These are phyloP conservation scores for Oithona nana DNA, from an alignment of 2,888 invertebrate genomes.

Conservation along the genomic window DNA sequence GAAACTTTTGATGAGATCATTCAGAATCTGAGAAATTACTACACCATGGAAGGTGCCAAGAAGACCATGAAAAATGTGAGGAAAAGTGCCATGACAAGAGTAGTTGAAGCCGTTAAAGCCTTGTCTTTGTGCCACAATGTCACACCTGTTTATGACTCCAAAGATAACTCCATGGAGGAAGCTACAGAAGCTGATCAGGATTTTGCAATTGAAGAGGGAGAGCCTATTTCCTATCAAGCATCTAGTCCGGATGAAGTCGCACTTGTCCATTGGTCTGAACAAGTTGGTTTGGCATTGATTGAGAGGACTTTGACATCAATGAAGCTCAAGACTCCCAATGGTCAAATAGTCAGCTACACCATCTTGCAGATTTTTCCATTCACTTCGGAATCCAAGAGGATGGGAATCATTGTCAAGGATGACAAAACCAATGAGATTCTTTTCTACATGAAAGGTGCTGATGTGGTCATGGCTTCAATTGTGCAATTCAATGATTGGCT, in stretches of 20 bases:
- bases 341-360: slow-evolving; percentile 35
- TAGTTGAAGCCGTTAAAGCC: slow-evolving; percentile 77
- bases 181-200: slow-evolving; percentile 4
- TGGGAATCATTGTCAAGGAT: slow-evolving; percentile 54
- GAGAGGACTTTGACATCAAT: slow-evolving; percentile 38
- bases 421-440: slow-evolving; percentile 59
- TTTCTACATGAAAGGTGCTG: slow-evolving; percentile 94
- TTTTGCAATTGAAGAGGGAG: neutral
- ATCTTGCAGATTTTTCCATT: slow-evolving; percentile 51
- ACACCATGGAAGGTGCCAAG: neutral
- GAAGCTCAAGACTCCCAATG: slow-evolving; percentile 33
- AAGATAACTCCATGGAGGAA: neutral
- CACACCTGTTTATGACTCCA: slow-evolving; percentile 71
- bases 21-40: neutral
- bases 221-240: slow-evolving; percentile 40
- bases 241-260: slow-evolving; percentile 58
- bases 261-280: slow-evolving; percentile 50
- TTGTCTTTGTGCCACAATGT: slow-evolving; percentile 96
- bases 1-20: slow-evolving; percentile 58
- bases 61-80: neutral
- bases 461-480: slow-evolving; percentile 73
- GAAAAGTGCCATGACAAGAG: slow-evolving; percentile 34
- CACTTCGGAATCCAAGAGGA: slow-evolving; percentile 51
- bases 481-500: slow-evolving; percentile 90
- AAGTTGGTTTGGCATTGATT: slow-evolving; percentile 41